Base-by-base conservation (phyloP, 2,888 invertebrate genomes). In the Archaeoteleia sp. region DNA sequence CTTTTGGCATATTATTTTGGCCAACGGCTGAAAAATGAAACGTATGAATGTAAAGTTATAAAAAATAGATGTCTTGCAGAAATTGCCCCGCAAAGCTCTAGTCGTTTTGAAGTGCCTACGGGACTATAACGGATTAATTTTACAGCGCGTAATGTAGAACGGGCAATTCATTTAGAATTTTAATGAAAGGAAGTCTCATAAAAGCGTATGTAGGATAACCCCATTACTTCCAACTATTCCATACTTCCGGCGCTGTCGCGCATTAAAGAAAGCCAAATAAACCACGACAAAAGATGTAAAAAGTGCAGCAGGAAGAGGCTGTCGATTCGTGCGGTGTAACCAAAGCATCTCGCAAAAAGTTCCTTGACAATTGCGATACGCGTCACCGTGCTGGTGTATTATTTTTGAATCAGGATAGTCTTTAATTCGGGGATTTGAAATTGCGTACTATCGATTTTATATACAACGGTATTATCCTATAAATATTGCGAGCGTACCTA, bases 131-230 rank as follows among this genome's bases (percentile, higher is more conserved):
- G 51, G 57, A 71, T 70, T 66, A 71, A 70, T 72, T 70, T 73
- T 63, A 66, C 55, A 63, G 61, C 37, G 46, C 37, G 61, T 67
- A 70, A 71, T 66, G 69, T 53, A 30, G 30, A 58, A 43, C 43
- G 57, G 54, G n/a, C 37, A 37, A 49, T 71, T 71, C 54, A 65
- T 72, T 74, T 69, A 63, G 69, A 74, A 73, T 70, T 74, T 70
- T 72, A 70, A 74, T 74, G 72, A 73, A 74, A 72, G 53, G 61
- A 60, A 62, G 54, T 65, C 58, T 55, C 71, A 46, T 63, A 61
- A 69, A 61, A 68, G 74, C 67, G 67, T 70, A 70, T 70, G 70
- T 66, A 49, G 57, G 61, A 71, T 74, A 68, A 69, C 66, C 67
- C 68, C 71, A 71, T 74, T 75, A 74, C 74, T 63, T 53, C 20